Evolutionary conservation across 1,140 invertebrate species (phyloP), one percentile per base, ranked within the genome.

Genomic region (Trinorchestia longiramus): DNA sequence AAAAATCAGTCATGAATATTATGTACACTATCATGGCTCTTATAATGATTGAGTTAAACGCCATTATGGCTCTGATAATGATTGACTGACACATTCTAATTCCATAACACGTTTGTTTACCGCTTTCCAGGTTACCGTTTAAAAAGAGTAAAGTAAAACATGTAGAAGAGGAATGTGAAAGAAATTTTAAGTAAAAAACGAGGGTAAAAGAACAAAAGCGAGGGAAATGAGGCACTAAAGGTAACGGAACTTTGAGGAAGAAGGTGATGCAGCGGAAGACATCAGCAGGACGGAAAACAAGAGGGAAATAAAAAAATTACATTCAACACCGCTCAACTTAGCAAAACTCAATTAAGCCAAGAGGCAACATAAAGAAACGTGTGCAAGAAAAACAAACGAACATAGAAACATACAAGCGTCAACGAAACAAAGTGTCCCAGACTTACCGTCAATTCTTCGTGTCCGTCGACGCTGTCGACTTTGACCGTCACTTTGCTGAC

Each of bases 41-140:
- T 11, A 90, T 4, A 42, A 41, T 41, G 88, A 94, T 94, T 94
- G 92, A 94, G n/a, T n/a, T 77, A 28, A 77, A 77, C 62, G 28
- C 62, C 62, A 23, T 53, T 19, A 53, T 1, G 41, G 43, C 88
- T 90, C 15, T 41, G 43, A 90, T 4, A 42, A 41, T 41, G 88
- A 94, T 94, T 94, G 92, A 94, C 92, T 94, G 92, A 94, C 92
- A 94, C 92, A 47, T 19, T 94, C 43, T 94, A 47, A 44, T 94
- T 91, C 88, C 41, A 42, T 43, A 40, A 42, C 43, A 23, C 88
- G 41, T 77, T 90, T 41, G 6, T 90, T 90, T 15, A 43, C n/a
- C 88, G 8, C 4, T 90, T 40, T 94, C 92, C 92, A 94, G 92
- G 92, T 94, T 94, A 94, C 92, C 92, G 92, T 90, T 90, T 90